Conservation (phyloP, 2,888 invertebrate species). For the Nymphalis c-album region DNA sequence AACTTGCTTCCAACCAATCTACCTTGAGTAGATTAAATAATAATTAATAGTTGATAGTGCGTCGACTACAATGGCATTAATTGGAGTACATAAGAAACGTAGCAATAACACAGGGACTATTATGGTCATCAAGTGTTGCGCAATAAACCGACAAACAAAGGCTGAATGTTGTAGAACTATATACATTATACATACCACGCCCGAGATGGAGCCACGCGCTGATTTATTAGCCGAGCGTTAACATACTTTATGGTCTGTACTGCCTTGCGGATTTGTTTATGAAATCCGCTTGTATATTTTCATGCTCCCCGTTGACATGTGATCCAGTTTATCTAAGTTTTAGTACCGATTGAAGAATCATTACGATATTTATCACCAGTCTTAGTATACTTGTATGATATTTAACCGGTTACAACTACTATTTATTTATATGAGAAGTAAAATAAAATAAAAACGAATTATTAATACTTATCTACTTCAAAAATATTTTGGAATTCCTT, state of each 20-base stretch:
- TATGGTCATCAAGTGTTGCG: constrained; percentile 47
- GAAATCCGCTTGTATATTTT: constrained; percentile 10
- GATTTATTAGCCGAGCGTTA: constrained; percentile 38
- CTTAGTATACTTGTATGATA: too few species aligned
- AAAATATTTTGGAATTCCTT: too few species aligned
- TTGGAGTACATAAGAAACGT: constrained; percentile 5
- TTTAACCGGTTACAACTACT: too few species aligned
- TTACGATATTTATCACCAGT: too few species aligned
- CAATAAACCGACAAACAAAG: constrained; percentile 43
- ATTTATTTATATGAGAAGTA: too few species aligned
- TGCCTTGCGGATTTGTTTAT: constrained; percentile 5
- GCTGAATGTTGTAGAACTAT: constrained; percentile 19
- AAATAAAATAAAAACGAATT: too few species aligned
- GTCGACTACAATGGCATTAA: constrained; percentile 15
- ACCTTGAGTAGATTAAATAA: too few species aligned
- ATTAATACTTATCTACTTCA: too few species aligned
- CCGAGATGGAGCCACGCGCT: constrained; percentile 38
- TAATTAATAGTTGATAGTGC: background rate
- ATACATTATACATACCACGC: constrained; percentile 29
- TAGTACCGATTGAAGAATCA: background rate
- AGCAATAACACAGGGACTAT: constrained; percentile 42
- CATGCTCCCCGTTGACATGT: constrained; percentile 1
- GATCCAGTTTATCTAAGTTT: background rate
- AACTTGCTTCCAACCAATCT: background rate
- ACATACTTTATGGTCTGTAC: constrained; percentile 16